phyloP scores from a whole-genome alignment of 2,888 invertebrate species.

The Watsonalla cultraria region DNA sequence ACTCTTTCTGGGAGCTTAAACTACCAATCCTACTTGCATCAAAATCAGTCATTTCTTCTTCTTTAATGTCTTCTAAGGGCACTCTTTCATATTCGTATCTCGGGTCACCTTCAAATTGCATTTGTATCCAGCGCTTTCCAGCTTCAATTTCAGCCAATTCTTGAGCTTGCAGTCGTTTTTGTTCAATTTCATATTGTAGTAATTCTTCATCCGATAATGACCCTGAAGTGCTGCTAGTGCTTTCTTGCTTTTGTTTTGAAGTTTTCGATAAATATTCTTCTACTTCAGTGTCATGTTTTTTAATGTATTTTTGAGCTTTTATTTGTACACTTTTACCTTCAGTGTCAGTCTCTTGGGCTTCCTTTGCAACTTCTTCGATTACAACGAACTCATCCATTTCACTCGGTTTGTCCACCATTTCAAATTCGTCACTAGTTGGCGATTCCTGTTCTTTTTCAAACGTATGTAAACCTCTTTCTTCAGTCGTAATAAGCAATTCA shows the following conservation, averaged over 20 bases:
- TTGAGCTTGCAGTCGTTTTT: slow-evolving; percentile 70
- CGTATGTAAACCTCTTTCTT: slow-evolving; percentile 76
- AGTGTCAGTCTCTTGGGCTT: slow-evolving; percentile 89
- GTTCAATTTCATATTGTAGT: slow-evolving; percentile 84
- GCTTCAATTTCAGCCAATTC: slow-evolving; percentile 81
- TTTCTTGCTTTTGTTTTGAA: slow-evolving; percentile 80
- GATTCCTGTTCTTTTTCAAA: slow-evolving; percentile 82
- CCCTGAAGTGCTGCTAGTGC: slow-evolving; percentile 77
- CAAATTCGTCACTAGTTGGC: slow-evolving; percentile 90
- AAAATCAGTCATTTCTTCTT: slow-evolving; percentile 93
- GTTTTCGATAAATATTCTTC: slow-evolving; percentile 85
- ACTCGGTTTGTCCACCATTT: slow-evolving; percentile 91
- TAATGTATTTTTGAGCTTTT: slow-evolving; percentile 67
- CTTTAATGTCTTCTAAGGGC: slow-evolving; percentile 93
- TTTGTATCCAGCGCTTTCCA: slow-evolving; percentile 93
- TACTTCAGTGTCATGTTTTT: slow-evolving; percentile 83
- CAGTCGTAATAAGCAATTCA: slow-evolving; percentile 79
- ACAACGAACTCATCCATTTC: slow-evolving; percentile 93
- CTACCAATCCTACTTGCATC: slow-evolving; percentile 89
- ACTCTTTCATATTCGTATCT: slow-evolving; percentile 89
- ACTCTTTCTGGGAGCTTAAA: slow-evolving; percentile 86
- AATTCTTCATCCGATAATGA: slow-evolving; percentile 80
- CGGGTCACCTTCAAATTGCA: slow-evolving; percentile 89
- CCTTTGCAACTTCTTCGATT: slow-evolving; percentile 92
- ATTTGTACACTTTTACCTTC: slow-evolving; percentile 91